phyloP scores from a whole-genome alignment of 2,888 invertebrate genomes.

The Panzeria rudis region DNA sequence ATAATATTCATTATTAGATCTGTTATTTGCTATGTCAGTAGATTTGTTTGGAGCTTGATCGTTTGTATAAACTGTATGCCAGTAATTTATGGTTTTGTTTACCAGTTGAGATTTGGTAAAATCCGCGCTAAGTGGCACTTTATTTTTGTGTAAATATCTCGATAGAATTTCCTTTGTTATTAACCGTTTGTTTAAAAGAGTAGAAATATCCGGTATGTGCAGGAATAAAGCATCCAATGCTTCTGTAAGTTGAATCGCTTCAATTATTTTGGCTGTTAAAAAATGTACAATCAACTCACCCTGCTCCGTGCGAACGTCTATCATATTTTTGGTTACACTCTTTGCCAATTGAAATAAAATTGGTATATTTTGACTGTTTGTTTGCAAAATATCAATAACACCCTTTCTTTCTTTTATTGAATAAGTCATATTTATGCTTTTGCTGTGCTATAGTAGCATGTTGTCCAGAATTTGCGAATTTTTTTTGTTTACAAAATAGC shows the following conservation, averaged over 20 bases:
- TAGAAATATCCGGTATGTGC: slow-evolving; percentile 84
- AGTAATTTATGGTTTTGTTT: slow-evolving; percentile 83
- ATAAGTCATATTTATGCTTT: slow-evolving; percentile 76
- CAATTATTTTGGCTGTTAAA: neutral
- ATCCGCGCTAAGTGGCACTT: slow-evolving; percentile 83
- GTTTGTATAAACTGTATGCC: slow-evolving; percentile 78
- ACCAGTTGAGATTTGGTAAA: slow-evolving; percentile 85
- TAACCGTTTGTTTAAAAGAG: slow-evolving; percentile 84
- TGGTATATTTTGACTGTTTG: slow-evolving; percentile 75
- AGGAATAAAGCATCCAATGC: slow-evolving; percentile 85
- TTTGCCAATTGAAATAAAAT: slow-evolving; percentile 77
- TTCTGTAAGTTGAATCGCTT: slow-evolving; percentile 81
- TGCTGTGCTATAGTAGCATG: neutral
- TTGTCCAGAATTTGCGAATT: neutral
- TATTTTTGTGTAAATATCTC: slow-evolving; percentile 84
- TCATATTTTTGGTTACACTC: slow-evolving; percentile 79
- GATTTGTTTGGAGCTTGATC: neutral
- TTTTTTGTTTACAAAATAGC: slow-evolving; percentile 47
- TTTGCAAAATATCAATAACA: slow-evolving; percentile 77
- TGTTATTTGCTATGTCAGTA: neutral
- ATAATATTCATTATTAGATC: neutral
- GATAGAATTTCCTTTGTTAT: slow-evolving; percentile 85
- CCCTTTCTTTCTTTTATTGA: slow-evolving; percentile 75
- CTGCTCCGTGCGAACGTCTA: slow-evolving; percentile 74
- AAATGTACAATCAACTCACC: slow-evolving; percentile 73